Conservation (phyloP, 2,113 vertebrate genomes). For the Melanostigma gelatinosum region DNA sequence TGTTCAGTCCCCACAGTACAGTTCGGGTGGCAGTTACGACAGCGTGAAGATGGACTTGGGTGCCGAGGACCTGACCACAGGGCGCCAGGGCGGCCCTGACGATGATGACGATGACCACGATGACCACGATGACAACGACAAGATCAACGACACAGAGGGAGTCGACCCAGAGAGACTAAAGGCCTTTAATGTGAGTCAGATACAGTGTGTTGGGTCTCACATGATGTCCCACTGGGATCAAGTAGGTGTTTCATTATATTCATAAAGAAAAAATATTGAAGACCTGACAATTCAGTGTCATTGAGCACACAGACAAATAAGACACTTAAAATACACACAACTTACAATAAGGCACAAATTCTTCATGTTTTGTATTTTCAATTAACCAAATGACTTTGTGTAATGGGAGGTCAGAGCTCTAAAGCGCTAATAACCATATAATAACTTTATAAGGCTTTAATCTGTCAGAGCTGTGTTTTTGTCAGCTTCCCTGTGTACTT, state of each 20-base stretch:
- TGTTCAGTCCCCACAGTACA: conserved; percentile 92
- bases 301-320: conserved; percentile 2
- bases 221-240: conserved; percentile 9
- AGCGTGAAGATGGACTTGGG: conserved; percentile 92
- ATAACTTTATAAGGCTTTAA: too few species aligned
- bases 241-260: background rate
- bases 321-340: background rate
- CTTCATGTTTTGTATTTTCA: background rate
- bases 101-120: conserved; percentile 96
- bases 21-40: conserved; percentile 93
- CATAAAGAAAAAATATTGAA: conserved; percentile 5
- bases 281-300: background rate
- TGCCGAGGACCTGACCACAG: conserved; percentile 89
- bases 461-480: too few species aligned
- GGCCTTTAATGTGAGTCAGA: conserved; percentile 93
- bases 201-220: background rate
- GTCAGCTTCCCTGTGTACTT: too few species aligned
- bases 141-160: conserved; percentile 95
- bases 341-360: background rate
- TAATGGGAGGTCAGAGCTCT: background rate
- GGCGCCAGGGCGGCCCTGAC: conserved; percentile 84
- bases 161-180: conserved; percentile 97
- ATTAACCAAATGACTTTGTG: background rate
- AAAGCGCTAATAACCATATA: too few species aligned
- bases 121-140: conserved; percentile 97